Conservation (phyloP, 2,888 invertebrate genomes). For the Agrotis segetum region DNA sequence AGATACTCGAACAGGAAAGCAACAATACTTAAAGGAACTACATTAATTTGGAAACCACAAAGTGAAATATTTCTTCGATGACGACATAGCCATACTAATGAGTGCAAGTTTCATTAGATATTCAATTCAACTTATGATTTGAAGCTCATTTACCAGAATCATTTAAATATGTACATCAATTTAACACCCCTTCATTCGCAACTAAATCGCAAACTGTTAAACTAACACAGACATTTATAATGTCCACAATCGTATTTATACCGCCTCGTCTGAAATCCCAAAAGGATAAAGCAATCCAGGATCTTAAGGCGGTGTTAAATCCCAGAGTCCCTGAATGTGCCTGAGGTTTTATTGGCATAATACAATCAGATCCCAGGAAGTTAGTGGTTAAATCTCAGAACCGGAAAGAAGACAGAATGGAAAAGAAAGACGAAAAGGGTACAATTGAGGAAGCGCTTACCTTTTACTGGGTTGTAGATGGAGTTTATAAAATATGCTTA, state of each 20-base stretch:
- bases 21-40: constrained; percentile 43
- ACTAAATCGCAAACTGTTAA: constrained; percentile 17
- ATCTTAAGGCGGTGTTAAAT: constrained; percentile 19
- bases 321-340: constrained; percentile 24
- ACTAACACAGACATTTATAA: constrained; percentile 27
- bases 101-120: constrained; percentile 33
- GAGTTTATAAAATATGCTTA: constrained; percentile 7
- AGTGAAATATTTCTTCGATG: constrained; percentile 48
- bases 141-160: constrained; percentile 11
- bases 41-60: constrained; percentile 50
- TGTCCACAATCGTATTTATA: constrained; percentile 5
- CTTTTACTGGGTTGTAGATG: neutral
- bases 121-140: constrained; percentile 30
- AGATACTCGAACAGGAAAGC: constrained; percentile 33
- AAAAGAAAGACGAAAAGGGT: constrained; percentile 33
- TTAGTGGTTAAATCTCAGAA: constrained; percentile 35
- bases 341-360: constrained; percentile 39
- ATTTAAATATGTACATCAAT: constrained; percentile 4
- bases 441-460: constrained; percentile 3
- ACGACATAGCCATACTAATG: constrained; percentile 36
- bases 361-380: constrained; percentile 40
- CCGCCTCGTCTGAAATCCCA: constrained; percentile 10
- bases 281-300: constrained; percentile 17
- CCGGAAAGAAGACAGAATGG: constrained; percentile 25
- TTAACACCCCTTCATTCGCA: neutral